Evolutionary conservation across 2,888 invertebrate genomes (phyloP).

Genomic region (Tineola bisselliella): DNA sequence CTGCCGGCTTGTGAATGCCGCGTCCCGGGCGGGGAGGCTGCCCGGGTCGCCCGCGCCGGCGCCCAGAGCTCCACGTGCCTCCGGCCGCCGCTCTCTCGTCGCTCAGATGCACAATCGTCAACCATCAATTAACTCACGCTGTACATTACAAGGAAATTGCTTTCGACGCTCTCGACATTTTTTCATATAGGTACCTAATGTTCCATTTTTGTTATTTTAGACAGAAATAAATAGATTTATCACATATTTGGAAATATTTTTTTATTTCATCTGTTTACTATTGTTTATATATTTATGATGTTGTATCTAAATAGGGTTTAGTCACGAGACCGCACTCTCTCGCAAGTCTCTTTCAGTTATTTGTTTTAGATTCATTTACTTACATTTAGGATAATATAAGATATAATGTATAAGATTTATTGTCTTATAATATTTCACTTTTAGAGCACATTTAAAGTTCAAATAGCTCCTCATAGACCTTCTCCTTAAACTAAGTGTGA

Average conservation of each 20-base stretch:
- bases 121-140: slow-evolving; percentile 43
- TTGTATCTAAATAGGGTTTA: too few relatives aligned
- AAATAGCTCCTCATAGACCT: neutral
- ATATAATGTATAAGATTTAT: too few relatives aligned
- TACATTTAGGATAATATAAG: too few relatives aligned
- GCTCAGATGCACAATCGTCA: slow-evolving; percentile 46
- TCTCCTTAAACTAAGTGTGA: neutral
- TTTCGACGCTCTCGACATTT: neutral
- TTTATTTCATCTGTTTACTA: neutral
- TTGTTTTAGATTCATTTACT: too few relatives aligned
- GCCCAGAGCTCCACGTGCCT: slow-evolving; percentile 21
- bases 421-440: too few relatives aligned
- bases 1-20: slow-evolving; percentile 39
- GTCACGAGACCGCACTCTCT: too few relatives aligned
- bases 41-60: slow-evolving; percentile 28
- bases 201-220: neutral
- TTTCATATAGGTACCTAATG: neutral
- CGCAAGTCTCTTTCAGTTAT: too few relatives aligned
- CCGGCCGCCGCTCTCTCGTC: slow-evolving; percentile 19
- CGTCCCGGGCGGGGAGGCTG: slow-evolving; percentile 36
- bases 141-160: slow-evolving; percentile 15
- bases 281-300: too few relatives aligned
- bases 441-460: neutral
- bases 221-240: neutral
- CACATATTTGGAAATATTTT: neutral